Conservation (phyloP, 2,797 vertebrate genomes). For the Oryzias sinensis region DNA sequence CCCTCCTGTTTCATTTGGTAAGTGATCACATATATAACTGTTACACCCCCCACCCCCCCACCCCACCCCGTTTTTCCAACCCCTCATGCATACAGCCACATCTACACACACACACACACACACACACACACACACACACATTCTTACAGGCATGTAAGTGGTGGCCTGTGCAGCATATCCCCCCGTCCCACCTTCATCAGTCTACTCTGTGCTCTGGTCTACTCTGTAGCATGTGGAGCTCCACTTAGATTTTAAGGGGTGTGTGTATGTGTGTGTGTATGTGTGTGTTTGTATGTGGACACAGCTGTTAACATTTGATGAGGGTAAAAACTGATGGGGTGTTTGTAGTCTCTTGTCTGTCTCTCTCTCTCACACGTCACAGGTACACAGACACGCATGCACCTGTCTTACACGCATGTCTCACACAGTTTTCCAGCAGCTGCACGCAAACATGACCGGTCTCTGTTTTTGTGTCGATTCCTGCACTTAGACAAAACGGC, state of each 20-base stretch:
- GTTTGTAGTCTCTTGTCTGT: slow-evolving; percentile 42
- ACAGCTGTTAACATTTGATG: slow-evolving; percentile 21
- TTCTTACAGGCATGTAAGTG: slow-evolving; percentile 63
- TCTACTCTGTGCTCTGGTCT: slow-evolving; percentile 43
- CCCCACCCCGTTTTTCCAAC: slow-evolving; percentile 17
- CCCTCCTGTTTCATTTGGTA: slow-evolving; percentile 86
- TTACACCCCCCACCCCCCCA: slow-evolving; percentile 41
- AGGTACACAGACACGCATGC: slow-evolving; percentile 51
- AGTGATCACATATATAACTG: slow-evolving; percentile 75
- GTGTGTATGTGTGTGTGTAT: slow-evolving; percentile 9
- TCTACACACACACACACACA: slow-evolving; percentile 20
- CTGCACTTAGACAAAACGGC: slow-evolving; percentile 13
- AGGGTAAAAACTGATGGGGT: slow-evolving; percentile 13
- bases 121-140: slow-evolving; percentile 19
- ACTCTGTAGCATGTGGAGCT: slow-evolving; percentile 61
- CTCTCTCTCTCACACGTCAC: slow-evolving; percentile 14
- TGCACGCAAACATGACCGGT: slow-evolving; percentile 48
- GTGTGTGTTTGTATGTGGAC: slow-evolving; percentile 14
- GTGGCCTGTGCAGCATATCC: slow-evolving; percentile 34
- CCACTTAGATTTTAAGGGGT: slow-evolving; percentile 36
- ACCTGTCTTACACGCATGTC: slow-evolving; percentile 60
- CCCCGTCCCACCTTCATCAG: slow-evolving; percentile 46
- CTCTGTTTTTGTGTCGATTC: slow-evolving; percentile 41
- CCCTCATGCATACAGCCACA: slow-evolving; percentile 37
- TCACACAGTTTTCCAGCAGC: slow-evolving; percentile 35